Evolutionary conservation across 1,140 invertebrate genomes (phyloP).

Genomic region (Uloborus diversus): DNA sequence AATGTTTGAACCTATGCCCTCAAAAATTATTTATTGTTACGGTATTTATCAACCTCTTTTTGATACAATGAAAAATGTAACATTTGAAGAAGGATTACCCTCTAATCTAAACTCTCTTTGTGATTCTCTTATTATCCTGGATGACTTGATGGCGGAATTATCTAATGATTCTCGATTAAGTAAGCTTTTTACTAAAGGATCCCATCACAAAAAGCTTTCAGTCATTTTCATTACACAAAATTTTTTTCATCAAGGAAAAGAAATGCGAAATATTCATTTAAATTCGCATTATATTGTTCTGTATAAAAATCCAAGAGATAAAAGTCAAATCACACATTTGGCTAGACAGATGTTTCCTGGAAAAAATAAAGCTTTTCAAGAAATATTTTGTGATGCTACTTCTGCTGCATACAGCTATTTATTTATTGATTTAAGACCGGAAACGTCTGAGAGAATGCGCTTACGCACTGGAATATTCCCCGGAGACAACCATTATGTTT

Average conservation of each 20-base stretch:
- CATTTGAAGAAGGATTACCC: conserved; percentile 17
- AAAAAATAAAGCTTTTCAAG: conserved; percentile 19
- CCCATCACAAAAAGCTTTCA: conserved; percentile 65
- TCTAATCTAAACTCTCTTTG: not conserved
- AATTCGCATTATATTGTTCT: not conserved
- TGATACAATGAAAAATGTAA: not conserved
- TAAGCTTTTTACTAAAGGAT: conserved; percentile 66
- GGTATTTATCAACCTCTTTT: not conserved
- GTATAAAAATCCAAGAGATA: conserved; percentile 66
- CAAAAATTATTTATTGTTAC: conserved; percentile 10
- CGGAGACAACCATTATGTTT: not conserved
- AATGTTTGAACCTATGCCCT: not conserved
- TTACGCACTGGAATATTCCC: not conserved
- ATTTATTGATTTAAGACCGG: conserved; percentile 6
- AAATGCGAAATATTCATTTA: conserved; percentile 53
- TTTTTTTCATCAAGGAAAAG: conserved; percentile 58
- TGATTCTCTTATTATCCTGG: conserved; percentile 59
- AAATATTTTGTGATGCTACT: conserved; percentile 20
- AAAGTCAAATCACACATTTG: conserved; percentile 60
- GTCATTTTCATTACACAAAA: conserved; percentile 66
- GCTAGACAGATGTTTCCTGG: conserved; percentile 61
- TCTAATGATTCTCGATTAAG: conserved; percentile 61
- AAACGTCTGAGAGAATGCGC: not conserved
- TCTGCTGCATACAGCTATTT: conserved; percentile 5
- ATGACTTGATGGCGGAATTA: conserved; percentile 65